Percentiles rank a stretch among this genome's conserved stretches.
phyloP scores from a whole-genome alignment of 2,113 vertebrate genomes.

The Grammomys surdaster region DNA sequence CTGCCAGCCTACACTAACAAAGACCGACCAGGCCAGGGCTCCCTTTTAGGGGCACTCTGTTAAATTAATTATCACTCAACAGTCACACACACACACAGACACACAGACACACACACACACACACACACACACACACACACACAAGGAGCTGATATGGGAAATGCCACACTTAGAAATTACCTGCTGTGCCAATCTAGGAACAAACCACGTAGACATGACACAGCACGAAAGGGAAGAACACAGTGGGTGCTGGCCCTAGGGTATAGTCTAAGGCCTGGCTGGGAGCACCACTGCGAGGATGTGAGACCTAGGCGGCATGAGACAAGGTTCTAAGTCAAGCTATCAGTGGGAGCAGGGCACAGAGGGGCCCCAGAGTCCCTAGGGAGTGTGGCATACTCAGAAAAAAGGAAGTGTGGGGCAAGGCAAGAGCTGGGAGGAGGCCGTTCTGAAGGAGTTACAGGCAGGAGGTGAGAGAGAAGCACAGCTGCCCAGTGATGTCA shows the following conservation, averaged over 20 bases:
- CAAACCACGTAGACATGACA: accelerated
- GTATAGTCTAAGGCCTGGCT: not conserved
- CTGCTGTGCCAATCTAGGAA: not conserved
- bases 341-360: not conserved
- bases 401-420: accelerated
- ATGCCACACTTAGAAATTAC: not conserved
- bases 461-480: not conserved
- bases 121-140: accelerated
- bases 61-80: not conserved
- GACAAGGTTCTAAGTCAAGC: not conserved
- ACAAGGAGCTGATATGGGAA: too few species aligned
- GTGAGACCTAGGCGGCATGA: not conserved
- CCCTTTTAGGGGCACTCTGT: too few species aligned
- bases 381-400: not conserved
- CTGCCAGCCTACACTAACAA: not conserved
- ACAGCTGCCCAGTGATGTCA: too few species aligned
- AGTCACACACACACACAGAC: accelerated
- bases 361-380: not conserved
- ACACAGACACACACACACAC: accelerated
- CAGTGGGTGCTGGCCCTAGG: too few species aligned
- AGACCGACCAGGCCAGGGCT: not conserved
- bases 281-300: accelerated
- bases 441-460: accelerated
- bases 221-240: accelerated
- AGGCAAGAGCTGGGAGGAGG: not conserved